Evolutionary conservation across 2,113 vertebrate genomes (phyloP), one percentile per base, ranked within the genome.

Genomic region (Corydoras maculifer): DNA sequence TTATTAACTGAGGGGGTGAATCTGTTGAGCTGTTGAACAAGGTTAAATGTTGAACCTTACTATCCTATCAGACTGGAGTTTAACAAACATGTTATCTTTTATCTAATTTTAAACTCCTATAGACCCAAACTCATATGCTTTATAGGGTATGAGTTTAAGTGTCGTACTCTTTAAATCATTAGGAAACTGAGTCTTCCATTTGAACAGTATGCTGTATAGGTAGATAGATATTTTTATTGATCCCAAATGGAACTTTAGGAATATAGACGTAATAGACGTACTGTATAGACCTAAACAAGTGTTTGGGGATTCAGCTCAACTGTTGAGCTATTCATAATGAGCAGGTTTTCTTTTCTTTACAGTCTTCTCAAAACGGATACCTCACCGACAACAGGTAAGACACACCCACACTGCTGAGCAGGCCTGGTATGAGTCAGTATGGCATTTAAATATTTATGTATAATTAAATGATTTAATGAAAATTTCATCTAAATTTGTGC

Each of bases 281-380:
- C 18, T 43, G 35, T 43, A 43, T 4, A 43, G 35, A 43, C 4
- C 10, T 72, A 29, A 68, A n/a, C 71, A 55, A 67, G 58, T 62
- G 62, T 68, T 62, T 68, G 69, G 69, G 62, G 66, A 32, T 63
- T 71, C 29, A 62, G 70, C 43, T 68, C 68, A 72, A 66, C 35
- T 65, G 30, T 57, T 13, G 65, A 69, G 57, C 71, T 15, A 32
- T 78, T 75, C 58, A 80, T 88, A 91, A 91, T 88, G 78, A 86
- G 81, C 77, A 88, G 87, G 86, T 88, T 81, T 90, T 87, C 79
- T 84, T 89, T 84, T 87, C 82, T 82, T 88, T 85, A 77, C 91
- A 99, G 97, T 92, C 92, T 77, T 96, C 94, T 84, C 96, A 98
- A 85, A 99, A 99, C 1, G 97, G 97, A 87, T 98, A 92, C 90